These are phyloP conservation scores for Tanypteryx hageni DNA, from an alignment of 2,888 invertebrate genomes.

Conservation along the genomic window DNA sequence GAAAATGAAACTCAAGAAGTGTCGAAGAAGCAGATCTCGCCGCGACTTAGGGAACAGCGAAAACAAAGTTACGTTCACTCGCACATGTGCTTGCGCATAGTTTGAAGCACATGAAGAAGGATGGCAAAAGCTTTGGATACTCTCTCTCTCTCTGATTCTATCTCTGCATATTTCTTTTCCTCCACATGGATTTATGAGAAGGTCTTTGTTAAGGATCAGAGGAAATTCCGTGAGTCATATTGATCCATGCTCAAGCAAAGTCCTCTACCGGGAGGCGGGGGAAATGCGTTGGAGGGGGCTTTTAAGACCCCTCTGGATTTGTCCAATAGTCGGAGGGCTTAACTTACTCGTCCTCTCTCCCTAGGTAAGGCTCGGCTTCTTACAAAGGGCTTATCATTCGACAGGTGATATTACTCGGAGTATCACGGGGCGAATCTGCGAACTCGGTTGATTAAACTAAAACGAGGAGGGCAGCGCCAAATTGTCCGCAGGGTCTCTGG, in stretches of 20 bases:
- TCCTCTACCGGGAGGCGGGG: not conserved
- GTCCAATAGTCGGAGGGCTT: not conserved
- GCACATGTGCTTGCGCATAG: no score
- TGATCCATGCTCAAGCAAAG: not conserved
- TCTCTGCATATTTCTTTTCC: no score
- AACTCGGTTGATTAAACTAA: not conserved
- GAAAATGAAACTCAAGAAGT: no score
- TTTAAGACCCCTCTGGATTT: conserved; percentile 4
- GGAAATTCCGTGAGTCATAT: not conserved
- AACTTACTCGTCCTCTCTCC: not conserved
- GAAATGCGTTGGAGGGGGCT: not conserved
- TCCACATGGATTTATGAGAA: not conserved
- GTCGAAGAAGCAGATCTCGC: no score
- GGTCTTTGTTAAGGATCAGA: not conserved
- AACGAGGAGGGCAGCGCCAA: not conserved
- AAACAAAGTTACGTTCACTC: no score
- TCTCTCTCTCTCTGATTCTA: no score
- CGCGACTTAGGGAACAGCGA: no score
- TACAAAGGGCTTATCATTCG: conserved; percentile 7
- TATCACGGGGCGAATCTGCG: not conserved
- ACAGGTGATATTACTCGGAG: not conserved
- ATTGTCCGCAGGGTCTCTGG: no score
- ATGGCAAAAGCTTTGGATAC: no score
- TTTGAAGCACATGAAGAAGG: no score
- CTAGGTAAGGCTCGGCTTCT: not conserved